These are phyloP conservation scores for Drosophila monieri DNA, from an alignment of 2,888 invertebrate species.

Conservation along the genomic window DNA sequence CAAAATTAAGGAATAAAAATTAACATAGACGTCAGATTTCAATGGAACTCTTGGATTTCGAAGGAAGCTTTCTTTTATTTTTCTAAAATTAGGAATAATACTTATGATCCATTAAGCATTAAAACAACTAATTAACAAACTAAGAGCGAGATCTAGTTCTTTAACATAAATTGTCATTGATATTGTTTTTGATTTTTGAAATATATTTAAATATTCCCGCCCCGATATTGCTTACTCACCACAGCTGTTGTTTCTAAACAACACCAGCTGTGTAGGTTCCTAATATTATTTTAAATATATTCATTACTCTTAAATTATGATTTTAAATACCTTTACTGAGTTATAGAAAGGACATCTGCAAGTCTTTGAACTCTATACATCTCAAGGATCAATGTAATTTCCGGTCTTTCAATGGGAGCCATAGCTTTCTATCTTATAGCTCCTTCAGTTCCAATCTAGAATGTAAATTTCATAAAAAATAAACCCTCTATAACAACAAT, in stretches of 20 bases:
- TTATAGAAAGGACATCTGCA: background rate
- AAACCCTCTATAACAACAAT: background rate
- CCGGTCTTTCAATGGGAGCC: too few species aligned
- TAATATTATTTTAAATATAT: background rate
- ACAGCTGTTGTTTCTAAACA: background rate
- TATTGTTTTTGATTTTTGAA: background rate
- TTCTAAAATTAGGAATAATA: too few species aligned
- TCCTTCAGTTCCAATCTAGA: background rate
- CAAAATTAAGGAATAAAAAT: background rate
- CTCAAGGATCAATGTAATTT: too few species aligned
- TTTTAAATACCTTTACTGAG: background rate
- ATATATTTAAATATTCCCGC: background rate
- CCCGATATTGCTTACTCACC: conserved; percentile 1
- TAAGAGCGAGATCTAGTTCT: background rate
- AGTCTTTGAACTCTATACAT: background rate
- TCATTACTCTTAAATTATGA: background rate
- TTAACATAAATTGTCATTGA: background rate
- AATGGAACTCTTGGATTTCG: background rate
- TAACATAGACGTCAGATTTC: background rate
- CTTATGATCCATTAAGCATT: too few species aligned
- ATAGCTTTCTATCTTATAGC: background rate
- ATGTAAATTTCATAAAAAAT: background rate
- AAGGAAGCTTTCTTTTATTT: too few species aligned
- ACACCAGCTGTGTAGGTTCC: background rate
- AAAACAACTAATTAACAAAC: background rate